These are phyloP conservation scores for Nannobrachium achirus DNA, from an alignment of 2,113 vertebrate species.

Conservation along the genomic window DNA sequence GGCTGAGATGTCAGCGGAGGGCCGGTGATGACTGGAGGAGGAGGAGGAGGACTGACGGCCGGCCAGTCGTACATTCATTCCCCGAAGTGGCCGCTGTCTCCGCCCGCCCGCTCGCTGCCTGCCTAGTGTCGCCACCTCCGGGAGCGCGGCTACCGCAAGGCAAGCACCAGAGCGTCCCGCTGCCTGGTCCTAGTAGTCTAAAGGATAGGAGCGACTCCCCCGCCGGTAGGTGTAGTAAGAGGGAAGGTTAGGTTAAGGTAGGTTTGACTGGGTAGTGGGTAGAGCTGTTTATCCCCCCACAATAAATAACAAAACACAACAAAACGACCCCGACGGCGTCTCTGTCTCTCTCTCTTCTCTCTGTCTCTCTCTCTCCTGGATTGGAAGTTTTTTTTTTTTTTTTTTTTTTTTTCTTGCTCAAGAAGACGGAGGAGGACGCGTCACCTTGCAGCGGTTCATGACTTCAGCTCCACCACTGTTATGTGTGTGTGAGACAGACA, in stretches of 20 bases:
- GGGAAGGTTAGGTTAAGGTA: neutral
- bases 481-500: too few species aligned
- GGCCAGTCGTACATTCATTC: constrained; percentile 81
- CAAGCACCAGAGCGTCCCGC: too few species aligned
- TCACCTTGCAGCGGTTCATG: constrained; percentile 78
- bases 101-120: constrained; percentile 55
- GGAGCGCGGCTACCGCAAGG: too few species aligned
- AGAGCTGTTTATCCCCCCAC: constrained; percentile 61
- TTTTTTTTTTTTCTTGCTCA: too few species aligned
- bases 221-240: neutral
- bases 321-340: constrained; percentile 47
- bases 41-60: constrained; percentile 78
- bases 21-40: constrained; percentile 81
- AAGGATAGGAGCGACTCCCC: too few species aligned
- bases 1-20: constrained; percentile 68
- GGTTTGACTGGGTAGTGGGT: too few species aligned
- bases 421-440: constrained; percentile 74
- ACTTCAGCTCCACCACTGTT: constrained; percentile 67
- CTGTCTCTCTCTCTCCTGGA: constrained; percentile 17
- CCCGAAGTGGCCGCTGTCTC: constrained; percentile 67
- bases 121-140: too few species aligned
- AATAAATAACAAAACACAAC: constrained; percentile 27
- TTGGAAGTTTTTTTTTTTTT: constrained; percentile 59
- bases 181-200: too few species aligned
- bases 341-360: constrained; percentile 10